Evolutionary conservation across 2,888 invertebrate species (phyloP).

Genomic region (Vesta saturnalis): DNA sequence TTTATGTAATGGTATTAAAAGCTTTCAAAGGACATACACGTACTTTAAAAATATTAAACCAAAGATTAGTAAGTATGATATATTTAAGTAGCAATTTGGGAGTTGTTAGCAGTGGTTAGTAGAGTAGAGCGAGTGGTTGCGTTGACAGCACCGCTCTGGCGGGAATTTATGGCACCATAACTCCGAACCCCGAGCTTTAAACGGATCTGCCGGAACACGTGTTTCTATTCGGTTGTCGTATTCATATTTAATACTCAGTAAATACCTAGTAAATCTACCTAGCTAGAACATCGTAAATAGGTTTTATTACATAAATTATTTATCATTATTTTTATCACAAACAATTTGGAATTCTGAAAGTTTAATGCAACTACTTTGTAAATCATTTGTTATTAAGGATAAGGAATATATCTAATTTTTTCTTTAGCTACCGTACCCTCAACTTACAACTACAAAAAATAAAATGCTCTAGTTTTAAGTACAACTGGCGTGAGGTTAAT

Average conservation of each 20-base stretch:
- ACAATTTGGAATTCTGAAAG: too few species aligned
- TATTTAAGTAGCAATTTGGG: constrained; percentile 61
- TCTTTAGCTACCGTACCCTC: too few species aligned
- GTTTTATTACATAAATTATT: constrained; percentile 9
- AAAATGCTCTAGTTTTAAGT: too few species aligned
- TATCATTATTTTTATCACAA: not conserved
- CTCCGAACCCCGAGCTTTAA: constrained; percentile 58
- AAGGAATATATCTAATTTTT: too few species aligned
- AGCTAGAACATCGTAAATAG: constrained; percentile 9
- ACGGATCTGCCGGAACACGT: constrained; percentile 40
- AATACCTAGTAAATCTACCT: constrained; percentile 22
- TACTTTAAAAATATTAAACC: constrained; percentile 16
- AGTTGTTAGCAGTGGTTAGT: constrained; percentile 62
- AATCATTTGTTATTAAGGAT: too few species aligned
- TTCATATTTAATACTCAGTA: constrained; percentile 31
- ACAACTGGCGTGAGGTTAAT: too few species aligned
- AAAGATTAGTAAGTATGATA: constrained; percentile 38
- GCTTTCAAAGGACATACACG: not conserved
- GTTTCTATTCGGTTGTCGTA: constrained; percentile 33
- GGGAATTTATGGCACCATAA: constrained; percentile 55
- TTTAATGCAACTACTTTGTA: too few species aligned
- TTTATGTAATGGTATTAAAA: not conserved
- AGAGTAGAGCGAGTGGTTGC: constrained; percentile 56
- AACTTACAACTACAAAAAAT: too few species aligned
- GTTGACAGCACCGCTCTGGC: constrained; percentile 47